Conservation (phyloP, 23 tunicate genomes). For the Halocynthia roretzi region DNA sequence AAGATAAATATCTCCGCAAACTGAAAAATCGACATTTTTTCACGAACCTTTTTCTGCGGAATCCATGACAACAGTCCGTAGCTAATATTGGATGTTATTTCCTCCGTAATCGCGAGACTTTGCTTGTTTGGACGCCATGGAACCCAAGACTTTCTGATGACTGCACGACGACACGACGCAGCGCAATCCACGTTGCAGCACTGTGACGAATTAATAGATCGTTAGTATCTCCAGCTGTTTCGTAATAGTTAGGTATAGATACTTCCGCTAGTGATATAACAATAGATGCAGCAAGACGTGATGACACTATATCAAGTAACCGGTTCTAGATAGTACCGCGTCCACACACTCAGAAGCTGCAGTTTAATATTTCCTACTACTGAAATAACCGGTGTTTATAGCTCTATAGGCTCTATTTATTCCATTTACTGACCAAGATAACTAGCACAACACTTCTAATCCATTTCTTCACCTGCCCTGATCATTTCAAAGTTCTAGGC, state of each 20-base stretch:
- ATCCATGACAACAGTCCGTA: constrained; percentile 39
- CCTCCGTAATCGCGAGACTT: constrained; percentile 14
- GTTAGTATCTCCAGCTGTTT: too few species aligned
- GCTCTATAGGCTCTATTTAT: too few species aligned
- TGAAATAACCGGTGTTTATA: too few species aligned
- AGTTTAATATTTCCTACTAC: too few species aligned
- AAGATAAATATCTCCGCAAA: too few species aligned
- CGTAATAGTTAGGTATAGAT: too few species aligned
- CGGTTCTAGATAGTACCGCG: too few species aligned
- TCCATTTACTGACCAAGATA: too few species aligned
- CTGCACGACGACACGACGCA: constrained; percentile 22
- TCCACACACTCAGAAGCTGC: too few species aligned
- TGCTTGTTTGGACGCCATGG: constrained; percentile 23
- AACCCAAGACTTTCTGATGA: constrained; percentile 41
- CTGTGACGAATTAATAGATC: constrained; percentile 19
- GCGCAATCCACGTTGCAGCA: constrained; percentile 55
- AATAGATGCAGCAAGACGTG: too few species aligned
- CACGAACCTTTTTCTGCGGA: neutral
- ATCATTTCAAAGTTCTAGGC: neutral
- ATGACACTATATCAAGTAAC: too few species aligned
- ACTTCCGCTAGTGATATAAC: too few species aligned
- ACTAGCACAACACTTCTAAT: neutral
- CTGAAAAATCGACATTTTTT: neutral
- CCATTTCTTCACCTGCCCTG: neutral
- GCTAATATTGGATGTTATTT: neutral